Evolutionary conservation across 64 coral and sea anemone genomes (phyloP).

Genomic region (Acropora yongei): DNA sequence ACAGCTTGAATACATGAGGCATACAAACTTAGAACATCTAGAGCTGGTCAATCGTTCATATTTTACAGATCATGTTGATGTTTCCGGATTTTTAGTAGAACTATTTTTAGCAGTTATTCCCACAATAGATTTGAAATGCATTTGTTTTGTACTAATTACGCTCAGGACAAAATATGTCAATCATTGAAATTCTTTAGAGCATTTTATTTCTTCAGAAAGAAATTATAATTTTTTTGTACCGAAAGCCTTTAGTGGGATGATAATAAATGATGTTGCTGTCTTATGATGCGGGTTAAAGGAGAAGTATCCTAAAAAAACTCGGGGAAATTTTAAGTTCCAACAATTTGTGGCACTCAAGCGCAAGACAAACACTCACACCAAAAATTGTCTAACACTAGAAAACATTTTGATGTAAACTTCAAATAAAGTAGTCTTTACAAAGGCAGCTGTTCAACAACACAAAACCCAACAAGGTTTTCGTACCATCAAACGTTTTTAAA

Average conservation of each 20-base stretch:
- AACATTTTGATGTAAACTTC: constrained; percentile 14
- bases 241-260: no score
- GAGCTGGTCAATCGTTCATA: constrained; percentile 12
- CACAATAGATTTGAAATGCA: constrained; percentile 5
- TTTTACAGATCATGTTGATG: constrained; percentile 5
- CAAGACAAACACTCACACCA: background rate
- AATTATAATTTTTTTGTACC: constrained; percentile 5
- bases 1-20: background rate
- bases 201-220: constrained; percentile 9
- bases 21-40: no score
- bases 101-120: constrained; percentile 9
- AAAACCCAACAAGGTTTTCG: background rate
- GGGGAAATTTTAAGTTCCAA: background rate
- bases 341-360: background rate
- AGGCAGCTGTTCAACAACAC: background rate
- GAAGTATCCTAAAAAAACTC: background rate
- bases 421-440: constrained; percentile 2
- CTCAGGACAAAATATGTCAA: constrained; percentile 13
- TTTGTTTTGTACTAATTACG: constrained; percentile 8
- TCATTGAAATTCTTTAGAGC: constrained; percentile 1
- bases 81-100: background rate
- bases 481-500: background rate
- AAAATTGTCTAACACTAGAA: background rate
- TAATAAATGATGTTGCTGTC: background rate
- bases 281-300: background rate